Evolutionary conservation across 2,888 invertebrate genomes (phyloP).

Genomic region (Quadriops clusia): DNA sequence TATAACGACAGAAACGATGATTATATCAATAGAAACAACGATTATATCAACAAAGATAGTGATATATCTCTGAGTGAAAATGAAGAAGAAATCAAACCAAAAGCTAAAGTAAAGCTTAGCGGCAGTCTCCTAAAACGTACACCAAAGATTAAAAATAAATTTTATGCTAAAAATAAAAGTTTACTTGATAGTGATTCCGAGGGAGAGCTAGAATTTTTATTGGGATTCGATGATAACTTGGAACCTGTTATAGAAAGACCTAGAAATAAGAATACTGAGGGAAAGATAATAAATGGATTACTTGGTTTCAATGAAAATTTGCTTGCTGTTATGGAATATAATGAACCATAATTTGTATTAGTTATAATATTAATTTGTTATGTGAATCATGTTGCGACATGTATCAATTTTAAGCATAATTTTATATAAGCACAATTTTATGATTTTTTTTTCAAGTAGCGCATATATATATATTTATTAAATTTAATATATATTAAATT

Average conservation of each 20-base stretch:
- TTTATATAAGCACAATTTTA: background rate
- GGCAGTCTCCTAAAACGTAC: background rate
- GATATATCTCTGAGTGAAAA: no score
- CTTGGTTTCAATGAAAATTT: constrained; percentile 9
- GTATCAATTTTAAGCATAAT: background rate
- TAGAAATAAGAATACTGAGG: constrained; percentile 3
- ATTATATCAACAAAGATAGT: no score
- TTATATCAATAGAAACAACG: no score
- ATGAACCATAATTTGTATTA: background rate
- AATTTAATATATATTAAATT: constrained; percentile 1
- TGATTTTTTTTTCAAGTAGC: background rate
- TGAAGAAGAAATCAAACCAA: no score
- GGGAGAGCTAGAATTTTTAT: constrained; percentile 6
- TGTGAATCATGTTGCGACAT: background rate
- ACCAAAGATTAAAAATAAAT: background rate
- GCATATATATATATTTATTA: constrained; percentile 2
- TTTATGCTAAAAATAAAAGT: background rate
- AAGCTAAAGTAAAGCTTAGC: background rate
- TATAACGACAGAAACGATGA: no score
- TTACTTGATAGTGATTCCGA: constrained; percentile 1
- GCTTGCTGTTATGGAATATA: constrained; percentile 4
- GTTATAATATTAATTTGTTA: background rate
- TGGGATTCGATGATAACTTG: constrained; percentile 8
- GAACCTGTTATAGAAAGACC: constrained; percentile 4
- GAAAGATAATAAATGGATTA: constrained; percentile 6